Base-by-base conservation (phyloP, 1,140 invertebrate genomes). In the Holcopasites calliopsidis region DNA sequence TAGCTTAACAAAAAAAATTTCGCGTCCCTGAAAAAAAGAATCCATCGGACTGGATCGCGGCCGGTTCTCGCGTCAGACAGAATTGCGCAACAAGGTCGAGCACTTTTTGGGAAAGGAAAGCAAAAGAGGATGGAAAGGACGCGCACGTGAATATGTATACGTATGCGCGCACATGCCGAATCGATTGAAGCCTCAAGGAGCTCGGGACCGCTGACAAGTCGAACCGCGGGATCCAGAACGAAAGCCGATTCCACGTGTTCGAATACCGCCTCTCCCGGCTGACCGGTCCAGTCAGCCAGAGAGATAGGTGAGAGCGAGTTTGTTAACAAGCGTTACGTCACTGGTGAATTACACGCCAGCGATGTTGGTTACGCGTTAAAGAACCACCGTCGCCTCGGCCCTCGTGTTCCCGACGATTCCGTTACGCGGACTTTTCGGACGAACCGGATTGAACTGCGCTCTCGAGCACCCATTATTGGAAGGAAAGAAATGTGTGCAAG, bases 281-380 rank as follows among this genome's bases (percentile, higher is more conserved):
- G 35, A 21, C 55, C 49, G 60, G 62, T 26, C 61, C 76, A 65
- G 28, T 49, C 10, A 40, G 70, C n/a, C n/a, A n/a, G n/a, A n/a
- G n/a, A 33, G 47, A 66, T 61, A 79, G 57, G 77, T 76, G 77
- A 79, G 77, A 79, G 77, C 47, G 76, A 75, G 76, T 76, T 31
- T 61, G 72, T 65, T 60, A n/a, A 61, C 61, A n/a, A 21, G 16
- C 40, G 47, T 79, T 76, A 62, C 77, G 28, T 76, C 72, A 79
- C 33, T 62, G 26, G 58, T 5, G 62, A 78, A 78, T 68, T 44
- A 54, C 61, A 42, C 13, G 31, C 13, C 50, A 50, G 23, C 26
- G 16, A 44, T 6, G 8, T 6, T 38, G 38, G 28, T 76, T 55
- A 26, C 50, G 42, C 42, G 50, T 4, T n/a, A n/a, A n/a, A n/a